Evolutionary conservation across 2,888 invertebrate species (phyloP), one percentile per base, ranked within the genome.

Genomic region (Achlya flavicornis): DNA sequence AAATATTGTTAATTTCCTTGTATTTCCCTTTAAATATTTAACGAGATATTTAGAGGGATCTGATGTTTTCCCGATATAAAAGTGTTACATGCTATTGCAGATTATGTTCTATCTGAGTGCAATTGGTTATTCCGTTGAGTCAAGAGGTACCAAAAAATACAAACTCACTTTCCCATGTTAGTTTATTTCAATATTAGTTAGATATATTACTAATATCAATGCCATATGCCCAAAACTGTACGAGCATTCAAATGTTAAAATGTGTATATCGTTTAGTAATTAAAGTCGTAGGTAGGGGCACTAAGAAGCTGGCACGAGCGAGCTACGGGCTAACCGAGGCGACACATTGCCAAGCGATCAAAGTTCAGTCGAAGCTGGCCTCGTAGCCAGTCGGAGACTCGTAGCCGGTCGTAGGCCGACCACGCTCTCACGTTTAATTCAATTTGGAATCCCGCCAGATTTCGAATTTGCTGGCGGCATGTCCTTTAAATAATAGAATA

Each of bases 381-480:
- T 53, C 53, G 53, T 53, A 53, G 53, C 53, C 53, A 6, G 16
- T 53, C 53, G 19, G 19, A 53, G 53, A 53, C 53, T 53, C 53
- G 53, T 53, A 53, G 53, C 53, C 53, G 72, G 77, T 77, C 74
- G 70, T 81, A 83, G 83, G 81, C 84, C 76, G 80, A 79, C 82
- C 83, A 79, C 79, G 81, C 79, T 84, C 81, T 80, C 84, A 76
- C 88, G 86, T 90, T 92, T 90, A 89, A 92, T 91, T 92, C 91
- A 90, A 91, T 92, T 92, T 92, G 92, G 92, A 88, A 71, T 74
- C 70, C 76, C 76, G 91, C 92, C 92, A 92, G 90, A 89, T 89
- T 89, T 84, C 80, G 85, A 88, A 90, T 90, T 89, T 85, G 89
- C 88, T 88, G 85, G 85, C 84, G 80, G 80, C 85, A 78, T 86